A percentile compares a stretch with the other conserved stretches of the same genome.
These are phyloP conservation scores for Conomelus anceps DNA, from an alignment of 2,888 invertebrate species.

Conservation along the genomic window DNA sequence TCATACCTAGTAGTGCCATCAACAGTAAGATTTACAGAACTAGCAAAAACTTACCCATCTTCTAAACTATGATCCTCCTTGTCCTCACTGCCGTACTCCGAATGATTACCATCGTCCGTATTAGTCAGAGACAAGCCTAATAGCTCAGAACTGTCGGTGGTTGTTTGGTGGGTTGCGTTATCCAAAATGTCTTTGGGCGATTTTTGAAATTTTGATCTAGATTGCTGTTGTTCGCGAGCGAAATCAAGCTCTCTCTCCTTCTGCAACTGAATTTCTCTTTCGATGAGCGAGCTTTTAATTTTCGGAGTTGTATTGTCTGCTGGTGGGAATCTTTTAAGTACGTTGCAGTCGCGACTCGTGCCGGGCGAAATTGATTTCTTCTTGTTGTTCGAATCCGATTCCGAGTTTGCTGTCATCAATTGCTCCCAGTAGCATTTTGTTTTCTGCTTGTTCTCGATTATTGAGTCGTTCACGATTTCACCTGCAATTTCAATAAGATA, in stretches of 20 bases:
- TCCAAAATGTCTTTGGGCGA: conserved; percentile 26
- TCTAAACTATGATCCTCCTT: conserved; percentile 37
- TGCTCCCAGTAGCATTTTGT: conserved; percentile 40
- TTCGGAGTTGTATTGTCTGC: neutral
- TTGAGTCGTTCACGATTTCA: conserved; percentile 39
- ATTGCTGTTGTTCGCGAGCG: conserved; percentile 46
- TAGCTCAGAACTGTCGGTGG: neutral
- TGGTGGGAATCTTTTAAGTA: conserved; percentile 2
- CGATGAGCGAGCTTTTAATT: conserved; percentile 36
- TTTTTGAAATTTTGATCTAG: conserved; percentile 39
- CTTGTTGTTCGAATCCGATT: conserved; percentile 28
- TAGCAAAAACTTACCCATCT: conserved; percentile 17
- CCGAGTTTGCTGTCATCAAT: conserved; percentile 35
- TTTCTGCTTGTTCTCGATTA: conserved; percentile 38
- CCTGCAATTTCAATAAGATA: conserved; percentile 32
- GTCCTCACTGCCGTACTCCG: conserved; percentile 37
- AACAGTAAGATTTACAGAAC: too few relatives aligned
- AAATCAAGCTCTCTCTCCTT: conserved; percentile 46
- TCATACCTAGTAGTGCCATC: too few relatives aligned
- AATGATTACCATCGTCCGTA: conserved; percentile 39
- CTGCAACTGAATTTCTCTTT: conserved; percentile 45
- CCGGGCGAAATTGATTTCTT: conserved; percentile 5
- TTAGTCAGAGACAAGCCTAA: conserved; percentile 31
- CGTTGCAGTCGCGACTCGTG: neutral
- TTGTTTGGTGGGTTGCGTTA: neutral